Evolutionary conservation across 2,113 vertebrate genomes (phyloP), one percentile per base, ranked within the genome.

Genomic region (Capreolus pygargus): DNA sequence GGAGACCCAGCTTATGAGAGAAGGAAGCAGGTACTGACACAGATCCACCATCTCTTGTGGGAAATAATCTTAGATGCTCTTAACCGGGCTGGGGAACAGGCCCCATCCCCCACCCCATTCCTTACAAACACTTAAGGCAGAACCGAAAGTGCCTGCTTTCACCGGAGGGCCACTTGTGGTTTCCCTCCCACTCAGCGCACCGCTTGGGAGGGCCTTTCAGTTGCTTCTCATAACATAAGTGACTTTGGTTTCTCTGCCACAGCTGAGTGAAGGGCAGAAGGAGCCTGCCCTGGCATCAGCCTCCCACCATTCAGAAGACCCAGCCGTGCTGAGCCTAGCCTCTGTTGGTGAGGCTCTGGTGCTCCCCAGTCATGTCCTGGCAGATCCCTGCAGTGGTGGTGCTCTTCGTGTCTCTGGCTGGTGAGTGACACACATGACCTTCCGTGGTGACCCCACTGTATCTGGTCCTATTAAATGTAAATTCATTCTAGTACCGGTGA

Each of bases 351-450:
- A 67, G 45, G 10, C 82, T 7, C 5, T 2, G 0, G 33, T 13
- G 54, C 21, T 3, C 5, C 1, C 11, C 86, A 33, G 91, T 17
- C 91, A 98, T 97, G 98, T 1, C 83, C 25, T 11, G 27, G 85
- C 87, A 36, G 78, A 61, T 64, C 13, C 61, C 82, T 43, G 60
- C 61, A 1, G 30, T 8, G 47, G 21, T 55, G 12, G 6, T 30
- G 52, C 21, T 97, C 81, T 61, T 94, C 39, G 0, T 89, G 88
- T 89, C 39, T 43, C 89, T 97, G 88, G 85, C 86, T 1, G 98
- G 98, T 98, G 58, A 98, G 98, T 98, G 78, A 94, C 28, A 54
- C 13, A 21, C 4, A 7, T 12, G 19, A 7, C 36, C 82, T 94
- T 74, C 36, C 4, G 0, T 11, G 47, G 84, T 36, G 67, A 57